Evolutionary conservation across 2,113 vertebrate species (phyloP).

Genomic region (Xiphophorus hellerii): DNA sequence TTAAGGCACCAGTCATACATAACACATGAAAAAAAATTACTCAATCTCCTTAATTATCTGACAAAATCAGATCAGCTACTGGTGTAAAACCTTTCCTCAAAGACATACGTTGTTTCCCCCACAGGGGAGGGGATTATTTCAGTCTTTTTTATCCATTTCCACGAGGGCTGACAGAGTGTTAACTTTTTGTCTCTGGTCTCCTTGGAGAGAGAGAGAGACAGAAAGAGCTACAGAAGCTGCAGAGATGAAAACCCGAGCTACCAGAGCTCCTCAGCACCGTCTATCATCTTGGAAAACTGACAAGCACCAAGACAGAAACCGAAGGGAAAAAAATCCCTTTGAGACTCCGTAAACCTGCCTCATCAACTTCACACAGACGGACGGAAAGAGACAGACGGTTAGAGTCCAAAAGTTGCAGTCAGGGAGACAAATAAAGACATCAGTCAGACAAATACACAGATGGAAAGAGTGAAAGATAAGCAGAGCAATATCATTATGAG

Average conservation of each 20-base stretch:
- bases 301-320: constrained; percentile 32
- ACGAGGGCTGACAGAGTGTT: constrained; percentile 49
- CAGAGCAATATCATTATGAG: not conserved
- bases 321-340: constrained; percentile 40
- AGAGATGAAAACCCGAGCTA: constrained; percentile 45
- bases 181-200: constrained; percentile 53
- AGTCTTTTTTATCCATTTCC: constrained; percentile 27
- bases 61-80: constrained; percentile 38
- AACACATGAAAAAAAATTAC: constrained; percentile 1
- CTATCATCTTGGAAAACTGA: constrained; percentile 43
- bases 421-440: constrained; percentile 1
- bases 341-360: constrained; percentile 28
- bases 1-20: constrained; percentile 13
- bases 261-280: constrained; percentile 31
- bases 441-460: not conserved
- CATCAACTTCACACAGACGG: constrained; percentile 34
- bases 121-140: constrained; percentile 55
- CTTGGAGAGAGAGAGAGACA: constrained; percentile 31
- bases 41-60: constrained; percentile 9
- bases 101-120: constrained; percentile 25
- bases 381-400: constrained; percentile 4
- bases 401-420: constrained; percentile 17
- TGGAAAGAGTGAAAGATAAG: not conserved
- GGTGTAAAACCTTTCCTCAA: constrained; percentile 18
- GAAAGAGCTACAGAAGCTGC: constrained; percentile 13